These are phyloP conservation scores for Corynorhinus townsendii DNA, from an alignment of 2,113 vertebrate genomes.

Conservation along the genomic window DNA sequence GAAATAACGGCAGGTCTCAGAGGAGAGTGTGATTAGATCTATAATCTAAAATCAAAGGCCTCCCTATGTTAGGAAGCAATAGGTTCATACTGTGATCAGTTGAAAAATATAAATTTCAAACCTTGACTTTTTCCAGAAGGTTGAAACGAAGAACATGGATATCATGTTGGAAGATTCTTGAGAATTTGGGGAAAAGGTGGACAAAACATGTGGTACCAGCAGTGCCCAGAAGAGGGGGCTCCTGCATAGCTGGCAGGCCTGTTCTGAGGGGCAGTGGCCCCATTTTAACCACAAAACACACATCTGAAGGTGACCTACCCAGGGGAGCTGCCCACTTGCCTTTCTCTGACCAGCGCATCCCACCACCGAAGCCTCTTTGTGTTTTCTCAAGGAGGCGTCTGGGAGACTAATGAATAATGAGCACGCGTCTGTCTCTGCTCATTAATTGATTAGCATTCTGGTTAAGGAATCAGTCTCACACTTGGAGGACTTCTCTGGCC, in stretches of 20 bases:
- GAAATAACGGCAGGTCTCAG: neutral
- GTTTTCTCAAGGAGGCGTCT: neutral
- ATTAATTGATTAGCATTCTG: fast-evolving
- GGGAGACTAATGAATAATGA: neutral
- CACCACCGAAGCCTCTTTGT: neutral
- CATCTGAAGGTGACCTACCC: neutral
- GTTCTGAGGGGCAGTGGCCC: neutral
- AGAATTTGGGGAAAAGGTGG: neutral
- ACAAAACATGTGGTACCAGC: neutral
- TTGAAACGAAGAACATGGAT: neutral
- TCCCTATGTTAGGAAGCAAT: neutral
- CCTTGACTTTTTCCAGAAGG: neutral
- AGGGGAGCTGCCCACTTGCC: neutral
- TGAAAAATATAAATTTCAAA: neutral
- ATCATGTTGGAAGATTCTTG: neutral
- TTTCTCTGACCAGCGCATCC: neutral
- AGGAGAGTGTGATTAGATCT: neutral
- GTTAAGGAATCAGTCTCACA: neutral
- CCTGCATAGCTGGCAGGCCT: neutral
- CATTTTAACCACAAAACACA: neutral
- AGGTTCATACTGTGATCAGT: neutral
- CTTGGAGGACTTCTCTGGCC: neutral
- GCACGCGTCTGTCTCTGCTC: neutral
- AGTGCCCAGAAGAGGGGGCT: conserved; percentile 62
- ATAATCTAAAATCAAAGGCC: neutral